Evolutionary conservation across 2,888 invertebrate species (phyloP).

Genomic region (Oscheius sp.): DNA sequence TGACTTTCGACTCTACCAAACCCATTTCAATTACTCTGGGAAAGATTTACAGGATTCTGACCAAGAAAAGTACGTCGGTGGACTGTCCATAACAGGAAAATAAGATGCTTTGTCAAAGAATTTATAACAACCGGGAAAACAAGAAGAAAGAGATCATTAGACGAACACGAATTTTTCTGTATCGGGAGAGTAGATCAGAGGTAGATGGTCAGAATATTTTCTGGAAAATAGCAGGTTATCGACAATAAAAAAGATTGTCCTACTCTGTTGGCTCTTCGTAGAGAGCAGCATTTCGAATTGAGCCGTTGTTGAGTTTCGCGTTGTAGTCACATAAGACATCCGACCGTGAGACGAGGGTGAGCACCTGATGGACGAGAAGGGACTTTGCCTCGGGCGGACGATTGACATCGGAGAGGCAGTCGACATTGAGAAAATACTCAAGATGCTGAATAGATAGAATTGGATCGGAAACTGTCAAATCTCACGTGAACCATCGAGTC

Average conservation of each 20-base stretch:
- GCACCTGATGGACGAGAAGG: constrained; percentile 7
- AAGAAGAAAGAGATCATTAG: constrained; percentile 11
- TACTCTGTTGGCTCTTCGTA: constrained; percentile 10
- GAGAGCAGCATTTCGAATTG: not conserved
- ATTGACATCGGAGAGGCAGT: not conserved
- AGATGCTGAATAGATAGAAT: not conserved
- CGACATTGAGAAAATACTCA: constrained; percentile 16
- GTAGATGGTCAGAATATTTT: not conserved
- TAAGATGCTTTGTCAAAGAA: not conserved
- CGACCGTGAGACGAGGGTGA: not conserved
- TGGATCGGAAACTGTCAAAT: not conserved
- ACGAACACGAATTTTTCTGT: not conserved
- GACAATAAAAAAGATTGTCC: not conserved
- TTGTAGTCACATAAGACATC: constrained; percentile 6
- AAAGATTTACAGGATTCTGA: not conserved
- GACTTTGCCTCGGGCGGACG: constrained; percentile 15
- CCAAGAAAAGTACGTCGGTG: not conserved
- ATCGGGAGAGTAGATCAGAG: not conserved
- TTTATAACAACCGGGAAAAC: not conserved
- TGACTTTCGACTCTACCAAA: constrained; percentile 50
- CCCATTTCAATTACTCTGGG: constrained; percentile 43
- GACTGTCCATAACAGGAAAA: not conserved
- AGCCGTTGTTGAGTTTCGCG: not conserved
- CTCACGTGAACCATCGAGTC: constrained; percentile 2
- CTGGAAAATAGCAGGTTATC: not conserved